Conservation (phyloP, 2,888 invertebrate genomes). For the Allophyes oxyacanthae region DNA sequence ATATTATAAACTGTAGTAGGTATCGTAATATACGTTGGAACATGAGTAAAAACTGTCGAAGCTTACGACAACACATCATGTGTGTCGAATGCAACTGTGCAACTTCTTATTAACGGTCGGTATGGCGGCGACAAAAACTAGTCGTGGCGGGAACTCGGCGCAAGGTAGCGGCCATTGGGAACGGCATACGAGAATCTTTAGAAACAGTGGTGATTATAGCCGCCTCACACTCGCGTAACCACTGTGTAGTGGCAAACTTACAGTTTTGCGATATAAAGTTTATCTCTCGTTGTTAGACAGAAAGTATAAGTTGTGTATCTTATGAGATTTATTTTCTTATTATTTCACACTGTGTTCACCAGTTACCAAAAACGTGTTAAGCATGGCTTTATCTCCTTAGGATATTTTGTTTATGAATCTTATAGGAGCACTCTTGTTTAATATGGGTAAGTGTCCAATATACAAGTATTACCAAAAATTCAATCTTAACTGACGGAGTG, state of each 20-base stretch:
- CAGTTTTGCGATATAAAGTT: constrained; percentile 39
- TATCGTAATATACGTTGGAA: constrained; percentile 1
- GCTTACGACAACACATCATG: constrained; percentile 38
- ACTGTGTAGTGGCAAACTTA: constrained; percentile 41
- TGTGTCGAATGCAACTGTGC: constrained; percentile 59
- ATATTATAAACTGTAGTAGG: constrained; percentile 8
- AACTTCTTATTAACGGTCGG: constrained; percentile 62
- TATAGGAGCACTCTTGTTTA: no score
- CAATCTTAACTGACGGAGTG: no score
- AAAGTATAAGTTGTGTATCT: background rate
- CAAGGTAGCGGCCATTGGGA: constrained; percentile 58
- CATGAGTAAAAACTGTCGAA: constrained; percentile 19
- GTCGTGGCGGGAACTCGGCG: constrained; percentile 56
- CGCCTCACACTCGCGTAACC: constrained; percentile 44
- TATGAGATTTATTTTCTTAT: no score
- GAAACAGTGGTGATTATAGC: constrained; percentile 54
- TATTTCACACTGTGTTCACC: no score
- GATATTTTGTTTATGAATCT: no score
- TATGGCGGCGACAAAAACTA: constrained; percentile 66
- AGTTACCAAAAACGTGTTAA: no score
- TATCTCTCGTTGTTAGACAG: constrained; percentile 9
- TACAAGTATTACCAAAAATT: no score
- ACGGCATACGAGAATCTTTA: constrained; percentile 59
- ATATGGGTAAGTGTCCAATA: no score
- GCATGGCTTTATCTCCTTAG: no score